phyloP scores from a whole-genome alignment of 2,113 vertebrate genomes.

The Tichodroma muraria region DNA sequence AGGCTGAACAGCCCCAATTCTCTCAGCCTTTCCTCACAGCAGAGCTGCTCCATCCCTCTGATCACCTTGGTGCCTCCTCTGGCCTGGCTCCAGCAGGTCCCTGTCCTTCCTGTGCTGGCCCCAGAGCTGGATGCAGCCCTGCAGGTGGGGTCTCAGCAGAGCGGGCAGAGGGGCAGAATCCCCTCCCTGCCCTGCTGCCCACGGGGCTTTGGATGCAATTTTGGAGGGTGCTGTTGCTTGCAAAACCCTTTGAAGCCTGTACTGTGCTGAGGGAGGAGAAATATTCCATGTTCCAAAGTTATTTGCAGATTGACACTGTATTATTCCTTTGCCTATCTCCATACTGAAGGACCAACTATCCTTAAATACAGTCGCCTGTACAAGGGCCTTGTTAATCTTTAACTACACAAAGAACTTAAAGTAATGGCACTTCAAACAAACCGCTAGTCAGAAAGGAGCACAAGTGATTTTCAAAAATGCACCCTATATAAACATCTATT shows the following conservation, averaged over 20 bases:
- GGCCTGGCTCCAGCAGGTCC: not conserved
- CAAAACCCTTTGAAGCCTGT: not conserved
- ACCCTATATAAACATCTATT: not conserved
- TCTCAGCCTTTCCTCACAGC: not conserved
- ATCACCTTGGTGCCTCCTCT: not conserved
- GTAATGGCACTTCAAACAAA: not conserved
- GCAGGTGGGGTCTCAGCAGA: not conserved
- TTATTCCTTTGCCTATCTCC: not conserved
- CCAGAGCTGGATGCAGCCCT: not conserved
- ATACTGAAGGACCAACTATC: not conserved
- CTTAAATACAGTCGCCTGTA: not conserved
- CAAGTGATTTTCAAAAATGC: not conserved
- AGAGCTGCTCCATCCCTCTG: not conserved
- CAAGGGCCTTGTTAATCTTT: not conserved
- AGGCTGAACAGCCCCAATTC: accelerated
- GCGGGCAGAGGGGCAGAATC: not conserved
- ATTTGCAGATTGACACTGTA: not conserved
- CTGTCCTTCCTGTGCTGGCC: not conserved
- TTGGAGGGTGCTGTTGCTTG: not conserved
- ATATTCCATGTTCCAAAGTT: not conserved
- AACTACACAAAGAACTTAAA: not conserved
- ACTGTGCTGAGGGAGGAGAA: not conserved
- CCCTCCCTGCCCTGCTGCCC: not conserved
- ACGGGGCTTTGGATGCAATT: not conserved
- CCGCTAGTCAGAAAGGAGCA: not conserved